Evolutionary conservation across 1,140 invertebrate species (phyloP).

Genomic region (Drosophila baimaii): DNA sequence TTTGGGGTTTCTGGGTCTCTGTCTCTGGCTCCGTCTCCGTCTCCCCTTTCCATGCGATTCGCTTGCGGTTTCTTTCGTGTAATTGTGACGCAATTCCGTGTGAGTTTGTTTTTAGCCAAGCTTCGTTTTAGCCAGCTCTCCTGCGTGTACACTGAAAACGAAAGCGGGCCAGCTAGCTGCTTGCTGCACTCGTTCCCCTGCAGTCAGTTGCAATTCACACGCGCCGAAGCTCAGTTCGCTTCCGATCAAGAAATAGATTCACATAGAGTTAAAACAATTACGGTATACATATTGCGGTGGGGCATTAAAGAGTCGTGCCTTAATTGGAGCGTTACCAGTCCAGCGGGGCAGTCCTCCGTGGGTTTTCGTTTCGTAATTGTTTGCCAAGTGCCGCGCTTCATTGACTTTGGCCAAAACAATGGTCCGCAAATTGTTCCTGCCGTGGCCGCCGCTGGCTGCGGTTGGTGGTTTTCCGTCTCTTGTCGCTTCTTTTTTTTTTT

Average conservation of each 20-base stretch:
- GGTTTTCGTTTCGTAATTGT: constrained; percentile 35
- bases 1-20: constrained; percentile 81
- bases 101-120: constrained; percentile 68
- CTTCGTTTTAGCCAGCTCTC: constrained; percentile 32
- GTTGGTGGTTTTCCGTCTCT: constrained; percentile 14
- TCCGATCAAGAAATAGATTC: constrained; percentile 20
- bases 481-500: background rate
- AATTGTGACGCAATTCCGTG: constrained; percentile 77
- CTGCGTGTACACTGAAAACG: constrained; percentile 64
- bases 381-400: constrained; percentile 41
- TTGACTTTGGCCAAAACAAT: constrained; percentile 34
- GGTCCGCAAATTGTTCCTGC: constrained; percentile 14
- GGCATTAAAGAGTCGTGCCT: constrained; percentile 18
- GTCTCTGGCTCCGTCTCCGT: constrained; percentile 38
- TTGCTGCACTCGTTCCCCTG: constrained; percentile 10
- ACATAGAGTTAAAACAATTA: constrained; percentile 26
- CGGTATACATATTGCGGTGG: constrained; percentile 32
- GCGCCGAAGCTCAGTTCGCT: constrained; percentile 64
- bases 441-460: constrained; percentile 6
- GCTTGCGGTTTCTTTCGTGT: constrained; percentile 75
- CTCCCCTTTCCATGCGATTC: constrained; percentile 20
- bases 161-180: constrained; percentile 52
- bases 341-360: constrained; percentile 5
- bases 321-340: constrained; percentile 54
- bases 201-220: constrained; percentile 62